Conservation (phyloP, 2,113 vertebrate species). For the Clupea harengus region DNA sequence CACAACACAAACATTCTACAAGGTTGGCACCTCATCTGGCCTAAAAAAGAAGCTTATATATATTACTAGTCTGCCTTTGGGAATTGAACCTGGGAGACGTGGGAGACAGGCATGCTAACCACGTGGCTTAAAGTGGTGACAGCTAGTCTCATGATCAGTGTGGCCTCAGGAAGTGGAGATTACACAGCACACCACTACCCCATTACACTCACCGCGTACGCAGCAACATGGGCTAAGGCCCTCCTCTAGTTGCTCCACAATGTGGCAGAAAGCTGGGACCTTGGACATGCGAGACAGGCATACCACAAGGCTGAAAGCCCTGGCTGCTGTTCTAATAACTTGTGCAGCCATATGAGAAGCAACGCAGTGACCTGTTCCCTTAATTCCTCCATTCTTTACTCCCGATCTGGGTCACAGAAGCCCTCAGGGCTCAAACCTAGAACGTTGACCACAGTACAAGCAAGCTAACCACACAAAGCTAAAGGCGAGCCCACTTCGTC, state of each 20-base stretch:
- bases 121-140: neutral
- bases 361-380: neutral
- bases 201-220: neutral
- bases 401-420: neutral
- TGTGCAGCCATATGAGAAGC: neutral
- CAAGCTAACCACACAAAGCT: neutral
- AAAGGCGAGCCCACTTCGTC: neutral
- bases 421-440: neutral
- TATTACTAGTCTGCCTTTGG: neutral
- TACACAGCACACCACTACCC: neutral
- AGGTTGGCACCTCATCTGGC: neutral
- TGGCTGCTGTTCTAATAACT: neutral
- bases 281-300: neutral
- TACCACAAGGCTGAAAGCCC: neutral
- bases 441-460: neutral
- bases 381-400: constrained; percentile 5
- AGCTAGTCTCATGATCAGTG: neutral
- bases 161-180: neutral
- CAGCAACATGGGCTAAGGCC: neutral
- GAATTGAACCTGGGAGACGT: neutral
- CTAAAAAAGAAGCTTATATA: neutral
- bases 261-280: neutral
- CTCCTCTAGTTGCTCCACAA: neutral
- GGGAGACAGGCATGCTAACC: constrained; percentile 4
- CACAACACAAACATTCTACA: neutral